Base-by-base conservation (phyloP, 1,140 invertebrate species). In the Drosophila miranda region DNA sequence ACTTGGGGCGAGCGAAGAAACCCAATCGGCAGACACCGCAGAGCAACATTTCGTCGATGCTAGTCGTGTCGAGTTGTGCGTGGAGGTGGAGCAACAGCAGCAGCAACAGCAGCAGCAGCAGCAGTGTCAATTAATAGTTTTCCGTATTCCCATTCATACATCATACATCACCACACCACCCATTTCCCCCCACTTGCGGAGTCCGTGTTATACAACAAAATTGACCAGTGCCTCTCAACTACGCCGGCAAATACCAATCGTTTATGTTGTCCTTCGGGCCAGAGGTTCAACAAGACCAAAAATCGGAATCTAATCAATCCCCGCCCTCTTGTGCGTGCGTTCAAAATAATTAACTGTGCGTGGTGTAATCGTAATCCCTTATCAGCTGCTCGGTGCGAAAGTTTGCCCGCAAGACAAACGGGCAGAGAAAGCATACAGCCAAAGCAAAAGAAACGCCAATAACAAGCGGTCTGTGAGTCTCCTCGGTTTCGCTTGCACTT, bases 191-290 rank as follows among this genome's bases (percentile, higher is more conserved):
- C 26, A 38, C 14, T 52, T 28, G 50, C 49, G 52, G 45, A 43
- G 42, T 56, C 46, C 75, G 71, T 87, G 82, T 84, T 84, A 84
- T 84, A 84, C 81, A 84, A 84, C 81, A 75, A 87, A 80, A 68
- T 84, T 87, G 48, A 28, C 60, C 72, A 79, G 81, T 76, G 73
- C 56, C 56, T 54, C 49, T 26, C 42, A 50, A 44, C 62, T 75
- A 67, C 69, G 64, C 81, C 81, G 81, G 81, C 58, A 28, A 60
- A 77, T 63, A 38, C 41, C 50, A 38, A 38, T 13, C 34, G 34
- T 38, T 1, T 5, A 38, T 38, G 34, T 38, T 13, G 34, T 38
- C 34, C 34, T 38, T 38, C 1, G 34, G 34, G 11, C 34, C 34
- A 38, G 11, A 13, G 11, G 28, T 43, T 23, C 21, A 55, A 67